Base-by-base conservation (phyloP, 2,888 invertebrate genomes). In the Amphipoea oculea region DNA sequence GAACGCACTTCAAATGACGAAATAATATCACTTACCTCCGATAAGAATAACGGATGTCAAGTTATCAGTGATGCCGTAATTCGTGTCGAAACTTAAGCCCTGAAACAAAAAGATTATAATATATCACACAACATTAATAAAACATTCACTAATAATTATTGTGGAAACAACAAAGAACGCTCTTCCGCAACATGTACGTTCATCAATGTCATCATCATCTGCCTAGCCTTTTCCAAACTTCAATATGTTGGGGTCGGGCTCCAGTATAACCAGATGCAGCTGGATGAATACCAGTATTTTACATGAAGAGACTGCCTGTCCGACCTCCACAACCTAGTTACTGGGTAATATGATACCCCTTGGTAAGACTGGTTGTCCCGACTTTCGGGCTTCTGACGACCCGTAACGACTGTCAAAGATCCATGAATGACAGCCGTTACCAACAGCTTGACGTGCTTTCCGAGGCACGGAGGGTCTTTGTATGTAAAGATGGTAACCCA, bases 31-130 rank as follows among this genome's bases (percentile, higher is more conserved):
- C 95, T 97, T 96, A 98, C 99, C 99, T 97, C 99, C 99, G 91
- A 99, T 98, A 86, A 99, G 97, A 88, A 99, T 99, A 69, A 99
- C 98, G 20, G 99, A 99, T 75, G 98, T 98, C 82, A 99, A 97
- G 94, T 99, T 99, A 90, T 98, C 98, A 69, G 98, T 98, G 57
- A 99, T 98, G 11, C 99, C 99, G 93, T 99, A 99, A 96, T 98
- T 98, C 83, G 98, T 98, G 91, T 98, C 98, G 89, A 98, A 98
- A 94, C 98, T 98, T 82, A 99, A 96, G 76, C 99, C 99, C 96
- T 97, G 93, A 45, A 94, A 95, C 29, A 73, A 70, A 29, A 67
- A 51, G 2, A 40, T 5, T 51, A 48, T 48, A 45, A 51, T 54
- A 0, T 29, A 36, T 23, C 36, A 36, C 23, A 69, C 2, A 48